These are phyloP conservation scores for Macrotis lagotis DNA, from an alignment of 2,113 vertebrate species.

Conservation along the genomic window DNA sequence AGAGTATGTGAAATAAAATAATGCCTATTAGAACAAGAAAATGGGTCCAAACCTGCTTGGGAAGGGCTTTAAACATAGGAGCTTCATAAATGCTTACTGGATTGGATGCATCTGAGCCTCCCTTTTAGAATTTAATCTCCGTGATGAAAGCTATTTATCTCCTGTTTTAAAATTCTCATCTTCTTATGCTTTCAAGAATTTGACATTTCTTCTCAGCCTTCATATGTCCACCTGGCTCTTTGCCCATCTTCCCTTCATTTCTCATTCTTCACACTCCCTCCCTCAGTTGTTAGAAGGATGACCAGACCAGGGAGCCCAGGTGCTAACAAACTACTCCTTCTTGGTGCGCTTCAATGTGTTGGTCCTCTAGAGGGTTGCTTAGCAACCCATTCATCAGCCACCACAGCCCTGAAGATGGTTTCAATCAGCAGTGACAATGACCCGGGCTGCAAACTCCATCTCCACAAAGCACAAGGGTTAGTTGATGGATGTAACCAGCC, in stretches of 20 bases:
- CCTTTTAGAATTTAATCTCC: conserved; percentile 31
- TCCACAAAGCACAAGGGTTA: not conserved
- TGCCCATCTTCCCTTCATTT: not conserved
- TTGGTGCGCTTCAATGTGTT: conserved; percentile 25
- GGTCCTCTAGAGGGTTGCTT: conserved; percentile 49
- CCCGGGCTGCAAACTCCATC: not conserved
- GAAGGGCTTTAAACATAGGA: not conserved
- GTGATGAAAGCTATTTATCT: not conserved
- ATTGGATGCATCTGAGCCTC: not conserved
- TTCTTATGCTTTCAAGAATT: not conserved
- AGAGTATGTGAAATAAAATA: not conserved
- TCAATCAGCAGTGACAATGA: conserved; percentile 24
- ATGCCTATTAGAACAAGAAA: not conserved
- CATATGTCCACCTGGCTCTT: not conserved
- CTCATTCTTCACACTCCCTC: not conserved
- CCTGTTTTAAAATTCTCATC: conserved; percentile 19
- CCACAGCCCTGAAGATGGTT: conserved; percentile 31
- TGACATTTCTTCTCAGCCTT: conserved; percentile 1
- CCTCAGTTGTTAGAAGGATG: not conserved
- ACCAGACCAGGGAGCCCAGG: conserved; percentile 57
- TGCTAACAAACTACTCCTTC: not conserved
- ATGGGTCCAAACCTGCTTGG: not conserved
- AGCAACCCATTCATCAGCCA: conserved; percentile 43
- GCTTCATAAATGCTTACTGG: not conserved
- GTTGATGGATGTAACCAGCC: not conserved